Base-by-base conservation (phyloP, 2,888 invertebrate species). In the Hypomecis atomaria region DNA sequence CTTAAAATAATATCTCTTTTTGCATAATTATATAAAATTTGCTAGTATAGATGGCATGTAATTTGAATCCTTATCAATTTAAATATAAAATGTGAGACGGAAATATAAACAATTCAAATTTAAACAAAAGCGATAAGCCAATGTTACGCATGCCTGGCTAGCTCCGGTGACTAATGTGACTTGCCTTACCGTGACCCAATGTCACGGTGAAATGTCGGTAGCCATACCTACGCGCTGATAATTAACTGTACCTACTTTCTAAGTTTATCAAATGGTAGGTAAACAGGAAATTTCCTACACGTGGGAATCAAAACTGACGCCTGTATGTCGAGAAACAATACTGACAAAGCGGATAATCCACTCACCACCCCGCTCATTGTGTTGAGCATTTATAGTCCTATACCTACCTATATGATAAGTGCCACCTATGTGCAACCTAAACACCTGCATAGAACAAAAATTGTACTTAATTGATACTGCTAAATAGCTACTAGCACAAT, bases 201-300 rank as follows among this genome's bases (percentile, higher is more conserved):
- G 60, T 68, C 65, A 70, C 50, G 60, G 65, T 64, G 50, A 57
- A 65, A 54, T 45, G 48, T 57, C 11, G 4, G 10, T 60, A 54
- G 48, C 42, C 47, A 11, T 62, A 23, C 34, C 34, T 48, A 47
- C 13, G 23, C 37, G 23, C 40, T 6, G 40, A 23, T 42, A 36
- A n/a, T 8, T 44, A 38, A 38, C 5, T 6, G 10, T 49, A 61
- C 43, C 36, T 47, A 65, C 65, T 63, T 65, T 58, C 57, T 55
- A 63, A 44, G 63, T 34, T 59, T 55, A 49, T 56, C 48, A 58
- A 53, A 58, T 47, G 33, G 6, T 50, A 42, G 34, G 44, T 59
- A 47, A 59, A 55, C 59, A 59, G 59, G 37, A 63, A 63, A 53
- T 47, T 38, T 58, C 23, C 43, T 62, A 42, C 11, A 53, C 57